Evolutionary conservation across 2,113 vertebrate genomes (phyloP).

Genomic region (Boleophthalmus pectinirostris): DNA sequence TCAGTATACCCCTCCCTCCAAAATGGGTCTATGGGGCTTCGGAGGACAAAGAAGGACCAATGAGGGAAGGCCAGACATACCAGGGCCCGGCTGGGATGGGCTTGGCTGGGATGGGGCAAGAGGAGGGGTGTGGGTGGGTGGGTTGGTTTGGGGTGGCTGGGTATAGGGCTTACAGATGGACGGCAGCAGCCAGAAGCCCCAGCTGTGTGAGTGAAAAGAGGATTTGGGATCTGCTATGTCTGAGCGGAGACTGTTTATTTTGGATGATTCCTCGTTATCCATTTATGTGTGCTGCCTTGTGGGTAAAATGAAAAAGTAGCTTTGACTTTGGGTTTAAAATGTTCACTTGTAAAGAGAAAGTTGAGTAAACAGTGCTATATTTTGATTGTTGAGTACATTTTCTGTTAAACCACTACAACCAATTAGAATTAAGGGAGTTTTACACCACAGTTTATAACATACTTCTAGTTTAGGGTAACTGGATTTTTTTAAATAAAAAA

Average conservation of each 20-base stretch:
- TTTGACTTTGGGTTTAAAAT: slow-evolving; percentile 10
- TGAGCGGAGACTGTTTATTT: slow-evolving; percentile 5
- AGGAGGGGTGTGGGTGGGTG: not conserved
- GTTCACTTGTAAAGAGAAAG: slow-evolving; percentile 3
- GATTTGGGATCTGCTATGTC: slow-evolving; percentile 11
- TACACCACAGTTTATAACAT: no score
- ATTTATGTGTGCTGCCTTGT: not conserved
- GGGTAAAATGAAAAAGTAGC: not conserved
- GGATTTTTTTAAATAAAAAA: no score
- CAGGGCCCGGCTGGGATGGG: slow-evolving; percentile 8
- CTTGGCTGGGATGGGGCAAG: not conserved
- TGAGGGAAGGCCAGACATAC: slow-evolving; percentile 12
- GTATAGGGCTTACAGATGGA: slow-evolving; percentile 4
- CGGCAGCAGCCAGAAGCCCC: slow-evolving; percentile 41
- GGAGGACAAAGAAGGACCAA: slow-evolving; percentile 44
- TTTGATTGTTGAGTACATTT: not conserved
- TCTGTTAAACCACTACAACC: no score
- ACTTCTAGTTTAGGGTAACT: no score
- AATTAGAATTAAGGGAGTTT: no score
- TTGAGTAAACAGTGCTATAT: not conserved
- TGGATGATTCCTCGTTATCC: not conserved
- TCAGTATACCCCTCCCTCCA: slow-evolving; percentile 33
- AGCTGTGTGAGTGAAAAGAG: slow-evolving; percentile 37
- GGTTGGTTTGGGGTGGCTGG: not conserved
- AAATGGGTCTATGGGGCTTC: slow-evolving; percentile 35